Base-by-base conservation (phyloP, 2,113 vertebrate genomes). In the Myiagra hebetior region DNA sequence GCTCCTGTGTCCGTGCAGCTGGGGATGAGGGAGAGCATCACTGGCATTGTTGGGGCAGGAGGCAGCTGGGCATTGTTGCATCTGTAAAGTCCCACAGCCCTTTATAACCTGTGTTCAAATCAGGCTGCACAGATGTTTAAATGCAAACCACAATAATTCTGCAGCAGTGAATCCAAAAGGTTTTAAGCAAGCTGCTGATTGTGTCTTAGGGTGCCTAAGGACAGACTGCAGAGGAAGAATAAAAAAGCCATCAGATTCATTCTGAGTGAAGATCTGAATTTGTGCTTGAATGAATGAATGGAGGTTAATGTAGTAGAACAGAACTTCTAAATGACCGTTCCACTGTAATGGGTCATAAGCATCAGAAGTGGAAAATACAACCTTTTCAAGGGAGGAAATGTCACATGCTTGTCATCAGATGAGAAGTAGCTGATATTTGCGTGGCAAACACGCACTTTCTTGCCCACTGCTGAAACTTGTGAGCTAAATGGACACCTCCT, bases 351-450 rank as follows among this genome's bases (percentile, higher is more conserved):
- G 81, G 53, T 91, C 85, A 65, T 56, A 59, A 75, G 77, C 42
- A 68, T 65, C 85, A 83, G 44, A 75, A 87, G 39, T 76, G 74
- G 85, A 80, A 93, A 94, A 87, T 57, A 13, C 26, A 49, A 14
- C 26, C 21, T 73, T 67, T 88, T 53, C 37, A 94, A 47, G 52
- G 62, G 70, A 91, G 87, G 56, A 57, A 33, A 28, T 37, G 78
- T 94, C 93, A 90, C 78, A 55, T 93, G 81, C 35, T 74, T 65
- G 30, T 65, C 85, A 95, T 49, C 63, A 95, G 89, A 90, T 59
- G 55, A 84, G 89, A 59, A 90, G 55, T 35, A 39, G 37, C 46
- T 65, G 67, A 14, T 35, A 24, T 9, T 73, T 85, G 23, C 1
- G 0, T 49, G 67, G 74, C 57, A 87, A 57, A 50, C 55, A 44